Base-by-base conservation (phyloP, 2,113 vertebrate species). In the Myotis brandtii region DNA sequence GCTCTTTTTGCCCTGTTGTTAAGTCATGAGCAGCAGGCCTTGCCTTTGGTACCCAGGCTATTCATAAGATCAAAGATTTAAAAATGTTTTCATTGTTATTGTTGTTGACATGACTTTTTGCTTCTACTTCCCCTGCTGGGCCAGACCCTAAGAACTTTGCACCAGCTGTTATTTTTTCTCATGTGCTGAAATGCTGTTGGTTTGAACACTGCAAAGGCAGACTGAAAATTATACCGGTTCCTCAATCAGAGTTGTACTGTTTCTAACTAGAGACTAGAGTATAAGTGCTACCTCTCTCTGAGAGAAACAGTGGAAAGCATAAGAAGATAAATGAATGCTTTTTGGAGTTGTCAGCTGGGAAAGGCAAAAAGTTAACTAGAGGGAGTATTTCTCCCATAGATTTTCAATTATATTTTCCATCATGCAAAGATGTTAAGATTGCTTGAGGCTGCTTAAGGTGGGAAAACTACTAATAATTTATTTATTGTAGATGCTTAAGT, bases 301-400 rank as follows among this genome's bases (percentile, higher is more conserved):
- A 97, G 95, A 97, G 94, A 98, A 98, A 84, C n/a, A 0, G 96
- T 97, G 95, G 93, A 96, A 95, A 52, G 96, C 3, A 46, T 98
- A 98, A 97, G 97, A 98, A 98, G 98, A 99, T 97, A 94, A 98
- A 98, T 98, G 98, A 98, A 95, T 95, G 92, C 73, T 93, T 8
- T 27, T 96, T 97, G 93, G 95, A 98, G 88, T 85, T 98, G 97
- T 98, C 97, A 96, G 96, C 96, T 93, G 98, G 91, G 98, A 97
- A 97, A 95, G 82, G 96, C 97, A 98, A 97, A 95, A 96, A 92
- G 96, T 97, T 97, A 97, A 96, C 27, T 30, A 59, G 95, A 88
- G 46, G 80, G 30, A 97, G 95, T 96, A 92, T 95, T 99, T 98
- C 96, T 94, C 94, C 96, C 91, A 76, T 97, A 96, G 94, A 92